Base-by-base conservation (phyloP, 2,113 vertebrate genomes). In the Oceanodroma tethys region DNA sequence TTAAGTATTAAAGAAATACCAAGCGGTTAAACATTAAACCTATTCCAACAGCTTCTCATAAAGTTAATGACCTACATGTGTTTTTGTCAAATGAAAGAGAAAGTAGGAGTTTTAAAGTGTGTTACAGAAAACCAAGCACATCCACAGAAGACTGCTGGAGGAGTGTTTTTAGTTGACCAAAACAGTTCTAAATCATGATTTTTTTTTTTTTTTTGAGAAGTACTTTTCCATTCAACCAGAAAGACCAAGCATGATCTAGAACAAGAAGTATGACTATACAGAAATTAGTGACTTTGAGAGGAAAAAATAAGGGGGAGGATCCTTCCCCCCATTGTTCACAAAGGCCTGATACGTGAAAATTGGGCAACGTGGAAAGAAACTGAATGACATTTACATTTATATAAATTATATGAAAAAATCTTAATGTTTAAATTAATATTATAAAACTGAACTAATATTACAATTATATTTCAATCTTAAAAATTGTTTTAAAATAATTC, bases 11-110 rank as follows among this genome's bases (percentile, higher is more conserved):
- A 86, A 90, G 66, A 45, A 66, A 86, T 22, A 68, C 86, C 45
- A 78, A 36, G 34, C 78, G 27, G 96, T 96, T 96, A 95, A 97
- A 85, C 42, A 82, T 97, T 95, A 96, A 97, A 71, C 85, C 63
- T 50, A 67, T 36, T 42, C 43, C 74, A 86, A 89, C 4, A 4
- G 45, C 20, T 80, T 40, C 88, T 40, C 25, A 0, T 68, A 13
- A 73, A 81, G 32, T 60, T 86, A 75, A 72, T 30, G 17, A 72
- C 71, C 45, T 92, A 43, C 16, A 13, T 13, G 12, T 29, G 4
- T 9, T 40, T 19, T 71, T 86, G 56, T 27, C 62, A 56, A 85
- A 60, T 16, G 34, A 83, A 95, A 94, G 48, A 80, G 42, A 80
- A 86, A 70, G 25, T 6, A 0, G 1, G 2, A 86, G 32, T 40